These are phyloP conservation scores for Chelidonichthys spinosus DNA, from an alignment of 2,797 vertebrate genomes.

Conservation along the genomic window DNA sequence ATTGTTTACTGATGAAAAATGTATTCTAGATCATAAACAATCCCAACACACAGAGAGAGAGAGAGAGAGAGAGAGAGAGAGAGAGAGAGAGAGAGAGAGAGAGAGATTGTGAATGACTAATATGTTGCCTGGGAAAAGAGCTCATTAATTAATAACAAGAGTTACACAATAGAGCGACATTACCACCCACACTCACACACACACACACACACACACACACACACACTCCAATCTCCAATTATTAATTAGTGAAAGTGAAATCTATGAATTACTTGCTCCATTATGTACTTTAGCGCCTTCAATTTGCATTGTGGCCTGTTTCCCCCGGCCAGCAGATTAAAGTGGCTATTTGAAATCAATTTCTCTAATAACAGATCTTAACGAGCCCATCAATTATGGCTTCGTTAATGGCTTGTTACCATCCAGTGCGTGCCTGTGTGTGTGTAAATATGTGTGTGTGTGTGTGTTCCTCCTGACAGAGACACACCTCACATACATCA, in stretches of 20 bases:
- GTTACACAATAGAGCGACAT: slow-evolving; percentile 84
- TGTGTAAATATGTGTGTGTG: slow-evolving; percentile 37
- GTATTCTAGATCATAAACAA: slow-evolving; percentile 20
- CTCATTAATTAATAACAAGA: slow-evolving; percentile 96
- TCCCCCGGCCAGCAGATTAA: slow-evolving; percentile 91
- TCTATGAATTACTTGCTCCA: slow-evolving; percentile 99
- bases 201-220: slow-evolving; percentile 19
- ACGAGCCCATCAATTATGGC: slow-evolving; percentile 99
- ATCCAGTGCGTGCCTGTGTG: slow-evolving; percentile 36
- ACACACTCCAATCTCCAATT: slow-evolving; percentile 84
- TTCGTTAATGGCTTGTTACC: slow-evolving; percentile 97
- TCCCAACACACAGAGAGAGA: not conserved
- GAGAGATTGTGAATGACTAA: slow-evolving; percentile 79
- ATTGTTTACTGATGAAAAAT: slow-evolving; percentile 15
- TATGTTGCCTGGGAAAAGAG: slow-evolving; percentile 87
- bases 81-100: not conserved
- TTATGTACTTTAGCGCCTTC: slow-evolving; percentile 97
- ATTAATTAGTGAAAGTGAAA: slow-evolving; percentile 96
- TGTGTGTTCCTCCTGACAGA: slow-evolving; percentile 59
- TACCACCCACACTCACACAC: slow-evolving; percentile 61
- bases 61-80: not conserved
- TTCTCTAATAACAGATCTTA: slow-evolving; percentile 99
- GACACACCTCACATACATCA: slow-evolving; percentile 61
- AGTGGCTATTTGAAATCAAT: slow-evolving; percentile 99
- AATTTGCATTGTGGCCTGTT: slow-evolving; percentile 87